Evolutionary conservation across 2,797 vertebrate species (phyloP), one percentile per base, ranked within the genome.

Genomic region (Lacerta agilis): DNA sequence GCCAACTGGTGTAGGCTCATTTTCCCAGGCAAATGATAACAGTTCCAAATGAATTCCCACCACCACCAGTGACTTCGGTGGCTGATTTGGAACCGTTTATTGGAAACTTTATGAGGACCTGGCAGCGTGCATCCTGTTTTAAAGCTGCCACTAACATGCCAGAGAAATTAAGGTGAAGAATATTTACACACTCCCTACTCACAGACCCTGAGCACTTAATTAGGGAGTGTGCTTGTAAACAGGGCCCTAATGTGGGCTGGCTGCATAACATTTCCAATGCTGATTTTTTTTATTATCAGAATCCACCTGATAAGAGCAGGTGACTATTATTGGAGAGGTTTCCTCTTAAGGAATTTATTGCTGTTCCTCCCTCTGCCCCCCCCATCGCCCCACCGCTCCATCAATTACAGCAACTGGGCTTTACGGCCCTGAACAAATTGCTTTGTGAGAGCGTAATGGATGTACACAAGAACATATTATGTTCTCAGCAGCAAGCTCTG

Each of bases 401-500:
- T 93, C 94, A 92, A 91, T 95, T 93, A 94, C 0, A n/a, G 86
- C 86, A 88, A 9, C 80, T 79, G 75, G 90, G 90, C 91, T 93
- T 82, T 0, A 86, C 89, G 88, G 88, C 82, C 92, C 79, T 3
- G 80, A 0, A 29, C 92, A 93, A 93, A 95, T 93, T 90, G 90
- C 90, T 89, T 88, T 83, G 90, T 88, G 90, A 92, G 91, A 92
- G 90, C 86, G 3, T n/a, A 89, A 89, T 1, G 89, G 84, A 85
- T 90, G 89, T 33, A 85, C 93, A 87, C 0, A 27, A 85, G 87
- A 89, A 86, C 61, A 0, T 1, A 92, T 89, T 83, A 84, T n/a
- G 49, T 90, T 64, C 87, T 11, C 41, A 76, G 82, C 45, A 66
- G 61, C 84, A 89, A 91, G 29, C 79, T 78, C 66, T 25, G 90